Percentiles rank a stretch among this genome's conserved stretches.
Evolutionary conservation across 1,140 invertebrate genomes (phyloP).

Genomic region (Plectrocnemia conspersa): DNA sequence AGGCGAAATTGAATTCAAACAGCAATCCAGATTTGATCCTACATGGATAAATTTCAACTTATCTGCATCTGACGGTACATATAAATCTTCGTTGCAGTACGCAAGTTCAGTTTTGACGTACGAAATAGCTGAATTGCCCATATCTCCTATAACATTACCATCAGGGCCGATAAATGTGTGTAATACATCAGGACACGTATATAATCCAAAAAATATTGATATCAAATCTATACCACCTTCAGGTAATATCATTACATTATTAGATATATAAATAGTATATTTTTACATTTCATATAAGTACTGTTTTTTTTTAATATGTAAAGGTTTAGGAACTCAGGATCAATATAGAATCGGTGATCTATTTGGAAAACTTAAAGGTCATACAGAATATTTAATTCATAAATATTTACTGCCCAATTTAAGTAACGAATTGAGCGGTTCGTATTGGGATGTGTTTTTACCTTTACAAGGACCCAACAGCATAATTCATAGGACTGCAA

Average conservation of each 20-base stretch:
- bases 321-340: slow-evolving; percentile 75
- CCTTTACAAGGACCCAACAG: slow-evolving; percentile 78
- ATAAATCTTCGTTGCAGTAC: slow-evolving; percentile 61
- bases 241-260: slow-evolving; percentile 45
- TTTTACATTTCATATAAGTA: slow-evolving; percentile 14
- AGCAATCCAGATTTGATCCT: slow-evolving; percentile 79
- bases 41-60: slow-evolving; percentile 76
- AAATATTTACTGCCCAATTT: slow-evolving; percentile 60
- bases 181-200: slow-evolving; percentile 61
- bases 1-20: slow-evolving; percentile 73
- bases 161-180: slow-evolving; percentile 52
- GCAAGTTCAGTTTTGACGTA: slow-evolving; percentile 55
- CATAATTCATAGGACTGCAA: slow-evolving; percentile 75
- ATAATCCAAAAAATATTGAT: slow-evolving; percentile 63
- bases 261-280: background rate
- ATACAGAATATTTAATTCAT: slow-evolving; percentile 65
- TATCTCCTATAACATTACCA: slow-evolving; percentile 51
- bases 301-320: background rate
- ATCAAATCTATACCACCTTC: slow-evolving; percentile 56
- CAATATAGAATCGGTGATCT: slow-evolving; percentile 85
- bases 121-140: slow-evolving; percentile 66
- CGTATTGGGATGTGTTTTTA: slow-evolving; percentile 80
- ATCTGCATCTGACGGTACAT: slow-evolving; percentile 54
- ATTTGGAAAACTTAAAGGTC: slow-evolving; percentile 77
- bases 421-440: slow-evolving; percentile 64